These are phyloP conservation scores for Drosophila sucinea DNA, from an alignment of 1,140 invertebrate species.

Conservation along the genomic window DNA sequence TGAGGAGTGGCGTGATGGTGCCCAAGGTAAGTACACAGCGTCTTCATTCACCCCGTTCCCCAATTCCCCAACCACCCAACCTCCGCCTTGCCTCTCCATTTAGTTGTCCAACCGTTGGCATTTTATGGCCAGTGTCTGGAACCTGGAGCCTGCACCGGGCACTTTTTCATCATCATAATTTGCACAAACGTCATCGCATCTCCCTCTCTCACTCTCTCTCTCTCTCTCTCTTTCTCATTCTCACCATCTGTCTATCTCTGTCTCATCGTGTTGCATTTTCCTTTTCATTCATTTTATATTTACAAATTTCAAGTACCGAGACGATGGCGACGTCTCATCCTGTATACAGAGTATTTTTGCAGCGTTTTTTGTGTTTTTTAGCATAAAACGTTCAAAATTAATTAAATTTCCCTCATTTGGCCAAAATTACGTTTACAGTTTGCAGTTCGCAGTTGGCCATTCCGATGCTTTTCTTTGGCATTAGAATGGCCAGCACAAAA, in stretches of 20 bases:
- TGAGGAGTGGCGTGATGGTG: conserved; percentile 83
- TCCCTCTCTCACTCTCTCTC: not conserved
- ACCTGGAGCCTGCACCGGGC: conserved; percentile 40
- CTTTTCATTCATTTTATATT: conserved; percentile 57
- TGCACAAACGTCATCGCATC: conserved; percentile 32
- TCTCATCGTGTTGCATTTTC: conserved; percentile 54
- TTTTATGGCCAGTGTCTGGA: conserved; percentile 50
- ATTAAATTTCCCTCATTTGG: conserved; percentile 59
- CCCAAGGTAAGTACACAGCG: conserved; percentile 75
- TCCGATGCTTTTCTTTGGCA: conserved; percentile 5
- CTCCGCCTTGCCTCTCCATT: conserved; percentile 3
- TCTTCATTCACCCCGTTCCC: not conserved
- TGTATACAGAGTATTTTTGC: conserved; percentile 26
- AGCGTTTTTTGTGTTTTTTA: conserved; percentile 62
- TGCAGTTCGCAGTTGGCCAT: conserved; percentile 12
- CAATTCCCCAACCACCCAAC: not conserved
- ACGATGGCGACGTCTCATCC: conserved; percentile 41
- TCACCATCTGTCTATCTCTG: conserved; percentile 17
- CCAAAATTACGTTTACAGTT: conserved; percentile 44
- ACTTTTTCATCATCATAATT: conserved; percentile 47
- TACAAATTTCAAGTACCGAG: conserved; percentile 59
- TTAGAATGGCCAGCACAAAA: conserved; percentile 31
- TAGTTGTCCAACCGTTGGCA: conserved; percentile 41
- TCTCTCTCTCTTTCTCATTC: not conserved
- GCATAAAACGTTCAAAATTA: conserved; percentile 68